phyloP scores from a whole-genome alignment of 2,888 invertebrate genomes.

The Isotomurus palustris region DNA sequence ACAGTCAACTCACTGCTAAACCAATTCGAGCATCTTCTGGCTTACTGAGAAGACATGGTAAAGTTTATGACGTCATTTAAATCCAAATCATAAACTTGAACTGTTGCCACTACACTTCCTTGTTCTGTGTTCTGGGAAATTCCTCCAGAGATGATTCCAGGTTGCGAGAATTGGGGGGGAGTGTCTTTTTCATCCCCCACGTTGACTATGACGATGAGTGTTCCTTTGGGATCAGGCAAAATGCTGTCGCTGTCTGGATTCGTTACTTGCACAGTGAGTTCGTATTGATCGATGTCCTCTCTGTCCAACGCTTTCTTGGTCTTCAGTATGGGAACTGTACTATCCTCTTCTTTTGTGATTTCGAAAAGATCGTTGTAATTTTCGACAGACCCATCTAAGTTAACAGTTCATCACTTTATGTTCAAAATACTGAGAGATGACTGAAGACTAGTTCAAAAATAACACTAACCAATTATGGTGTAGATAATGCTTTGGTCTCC shows the following conservation, averaged over 20 bases:
- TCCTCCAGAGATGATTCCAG: conserved; percentile 49
- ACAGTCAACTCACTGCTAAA: no score
- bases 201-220: conserved; percentile 49
- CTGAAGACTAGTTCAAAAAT: not conserved
- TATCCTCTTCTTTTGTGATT: no score
- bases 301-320: conserved; percentile 10
- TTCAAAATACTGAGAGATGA: not conserved
- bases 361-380: no score
- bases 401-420: no score
- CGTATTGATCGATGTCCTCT: conserved; percentile 9
- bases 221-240: conserved; percentile 1
- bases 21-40: not conserved
- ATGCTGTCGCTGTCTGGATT: conserved; percentile 13
- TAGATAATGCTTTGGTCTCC: conserved; percentile 7
- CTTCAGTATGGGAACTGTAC: not conserved
- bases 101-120: not conserved
- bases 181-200: conserved; percentile 64
- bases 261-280: conserved; percentile 20
- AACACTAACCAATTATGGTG: conserved; percentile 14
- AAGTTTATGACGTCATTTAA: conserved; percentile 9
- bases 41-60: conserved; percentile 8
- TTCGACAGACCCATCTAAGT: no score
- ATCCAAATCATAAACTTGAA: conserved; percentile 16
- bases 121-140: conserved; percentile 3
- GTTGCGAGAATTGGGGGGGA: conserved; percentile 55